Conservation (phyloP, 2,888 invertebrate species). For the Lottia gigantea region DNA sequence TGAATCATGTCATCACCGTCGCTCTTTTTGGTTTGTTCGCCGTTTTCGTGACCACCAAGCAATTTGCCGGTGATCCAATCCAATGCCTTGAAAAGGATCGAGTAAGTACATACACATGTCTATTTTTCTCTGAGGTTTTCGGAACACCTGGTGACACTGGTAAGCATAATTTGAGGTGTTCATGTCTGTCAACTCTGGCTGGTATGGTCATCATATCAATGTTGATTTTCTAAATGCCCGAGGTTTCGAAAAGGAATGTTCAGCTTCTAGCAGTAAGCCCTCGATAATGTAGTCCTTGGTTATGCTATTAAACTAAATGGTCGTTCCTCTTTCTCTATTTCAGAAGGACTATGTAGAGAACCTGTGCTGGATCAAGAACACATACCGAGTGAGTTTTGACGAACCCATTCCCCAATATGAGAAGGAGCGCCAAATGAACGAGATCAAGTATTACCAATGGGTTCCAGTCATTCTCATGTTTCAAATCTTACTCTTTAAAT, state of each 20-base stretch:
- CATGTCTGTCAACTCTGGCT: no score
- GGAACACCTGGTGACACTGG: no score
- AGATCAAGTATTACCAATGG: constrained; percentile 1
- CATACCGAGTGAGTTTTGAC: neutral
- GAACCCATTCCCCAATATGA: neutral
- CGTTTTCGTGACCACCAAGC: neutral
- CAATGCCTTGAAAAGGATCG: neutral
- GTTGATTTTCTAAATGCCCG: no score
- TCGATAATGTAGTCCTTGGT: no score
- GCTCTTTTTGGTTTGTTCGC: neutral
- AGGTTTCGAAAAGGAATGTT: no score
- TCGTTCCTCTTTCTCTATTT: neutral
- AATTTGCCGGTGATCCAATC: constrained; percentile 7
- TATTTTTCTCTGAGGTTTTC: no score
- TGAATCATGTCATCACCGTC: neutral
- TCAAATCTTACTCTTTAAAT: neutral
- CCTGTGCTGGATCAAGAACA: neutral
- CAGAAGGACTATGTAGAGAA: neutral
- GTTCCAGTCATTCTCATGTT: neutral
- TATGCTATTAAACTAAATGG: no score
- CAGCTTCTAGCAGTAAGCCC: no score
- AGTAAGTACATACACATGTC: no score
- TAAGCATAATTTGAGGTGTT: no score
- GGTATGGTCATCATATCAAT: no score
- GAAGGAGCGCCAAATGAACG: neutral